Evolutionary conservation across 2,797 vertebrate genomes (phyloP).

Genomic region (Pangasius larnaudii): DNA sequence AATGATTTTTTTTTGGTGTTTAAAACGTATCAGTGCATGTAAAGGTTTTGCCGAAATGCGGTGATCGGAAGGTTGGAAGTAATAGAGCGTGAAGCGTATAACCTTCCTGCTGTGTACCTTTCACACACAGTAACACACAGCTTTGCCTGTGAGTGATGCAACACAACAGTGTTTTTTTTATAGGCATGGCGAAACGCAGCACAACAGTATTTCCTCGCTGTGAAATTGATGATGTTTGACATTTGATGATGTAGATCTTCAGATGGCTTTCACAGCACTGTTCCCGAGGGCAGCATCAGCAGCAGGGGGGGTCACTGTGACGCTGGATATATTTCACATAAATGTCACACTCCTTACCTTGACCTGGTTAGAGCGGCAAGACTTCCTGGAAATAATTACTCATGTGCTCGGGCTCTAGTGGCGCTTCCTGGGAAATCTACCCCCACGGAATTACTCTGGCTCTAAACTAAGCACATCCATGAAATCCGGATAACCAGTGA

Average conservation of each 20-base stretch:
- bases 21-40: not conserved
- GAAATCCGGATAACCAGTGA: not conserved
- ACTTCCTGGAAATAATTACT: slow-evolving; percentile 3
- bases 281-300: not conserved
- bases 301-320: not conserved
- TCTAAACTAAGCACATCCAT: not conserved
- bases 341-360: slow-evolving; percentile 14
- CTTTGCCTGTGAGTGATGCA: not conserved
- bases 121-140: not conserved
- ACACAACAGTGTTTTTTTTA: not conserved
- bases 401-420: not conserved
- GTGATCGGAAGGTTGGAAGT: not conserved
- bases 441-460: not conserved
- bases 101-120: not conserved
- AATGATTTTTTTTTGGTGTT: not conserved
- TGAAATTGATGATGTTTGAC: not conserved
- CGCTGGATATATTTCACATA: slow-evolving; percentile 24
- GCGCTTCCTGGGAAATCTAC: not conserved
- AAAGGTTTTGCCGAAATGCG: not conserved
- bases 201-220: not conserved
- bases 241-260: not conserved
- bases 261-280: not conserved
- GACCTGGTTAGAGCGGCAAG: slow-evolving; percentile 31
- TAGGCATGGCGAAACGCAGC: not conserved
- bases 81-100: not conserved